Base-by-base conservation (phyloP, 2,113 vertebrate species). In the Rhabdornis inornatus region DNA sequence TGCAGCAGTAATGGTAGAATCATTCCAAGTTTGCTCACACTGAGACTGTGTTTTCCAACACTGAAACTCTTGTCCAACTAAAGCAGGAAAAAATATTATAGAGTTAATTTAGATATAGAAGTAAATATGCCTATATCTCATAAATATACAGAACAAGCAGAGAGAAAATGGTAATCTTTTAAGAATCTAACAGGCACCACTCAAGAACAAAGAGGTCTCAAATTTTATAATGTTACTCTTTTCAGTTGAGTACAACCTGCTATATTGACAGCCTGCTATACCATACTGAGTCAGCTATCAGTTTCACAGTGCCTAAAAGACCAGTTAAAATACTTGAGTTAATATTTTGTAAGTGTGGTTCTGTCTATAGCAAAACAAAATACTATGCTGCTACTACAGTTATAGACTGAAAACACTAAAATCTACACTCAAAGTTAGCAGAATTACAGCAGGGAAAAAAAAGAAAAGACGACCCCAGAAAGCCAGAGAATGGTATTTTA, bases 381-480 rank as follows among this genome's bases (percentile, higher is more conserved):
- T 30, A 63, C 12, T 15, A 39, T 5, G 3, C 13, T 59, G 17
- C n/a, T 71, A 31, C 44, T 66, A 35, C 28, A 76, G 7, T 44
- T 60, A 25, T 1, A 33, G 23, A 60, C 11, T 18, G 33, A 75
- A 1, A 4, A 23, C 16, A 49, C 19, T 53, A 89, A 59, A 94
- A 80, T 42, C 23, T 50, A 80, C 6, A 27, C 11, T 83, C 23
- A 37, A 71, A 63, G 13, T 64, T 40, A 76, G 15, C 8, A 85
- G 31, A 87, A 82, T 33, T 33, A 2, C 23, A 84, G 17, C 22
- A 49, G 11, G 20, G 21, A 3, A 39, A 20, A 20, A 12, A 3
- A 37, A 39, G 30, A 27, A 24, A 53, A 27, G 0, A 33, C 0
- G 0, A 30, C 24, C 4, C 27, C 13, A 10, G 40, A 60, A 37